Conservation (phyloP, 2,888 invertebrate species). For the Pantelozetes paolii region DNA sequence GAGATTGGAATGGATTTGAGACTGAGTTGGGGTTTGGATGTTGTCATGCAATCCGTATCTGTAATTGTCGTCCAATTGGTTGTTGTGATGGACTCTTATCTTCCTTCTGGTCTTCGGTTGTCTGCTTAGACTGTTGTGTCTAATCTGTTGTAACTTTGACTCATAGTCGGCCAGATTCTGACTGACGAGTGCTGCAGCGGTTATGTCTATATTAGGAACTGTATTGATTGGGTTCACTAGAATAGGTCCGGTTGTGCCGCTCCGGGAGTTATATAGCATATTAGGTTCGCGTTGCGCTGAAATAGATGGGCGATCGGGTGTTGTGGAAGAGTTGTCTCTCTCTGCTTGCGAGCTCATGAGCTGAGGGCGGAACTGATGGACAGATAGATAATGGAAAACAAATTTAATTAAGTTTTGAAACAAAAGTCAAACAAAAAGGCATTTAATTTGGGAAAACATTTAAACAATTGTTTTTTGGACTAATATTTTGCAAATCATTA, state of each 20-base stretch:
- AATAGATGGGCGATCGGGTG: conserved; percentile 42
- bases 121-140: conserved; percentile 22
- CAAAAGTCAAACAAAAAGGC: neutral
- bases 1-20: conserved; percentile 9
- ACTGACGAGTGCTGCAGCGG: conserved; percentile 10
- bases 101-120: conserved; percentile 4
- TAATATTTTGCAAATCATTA: neutral
- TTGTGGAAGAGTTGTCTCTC: conserved; percentile 21
- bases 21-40: neutral
- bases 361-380: conserved; percentile 27
- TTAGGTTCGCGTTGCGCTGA: conserved; percentile 38
- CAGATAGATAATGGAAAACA: neutral
- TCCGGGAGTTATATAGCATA: conserved; percentile 29
- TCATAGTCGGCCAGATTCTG: conserved; percentile 22
- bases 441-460: neutral
- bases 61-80: neutral
- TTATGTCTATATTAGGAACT: conserved; percentile 27
- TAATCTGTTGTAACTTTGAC: conserved; percentile 11
- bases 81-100: neutral
- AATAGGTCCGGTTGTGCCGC: conserved; percentile 27
- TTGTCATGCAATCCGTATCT: conserved; percentile 22
- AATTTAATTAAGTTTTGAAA: neutral
- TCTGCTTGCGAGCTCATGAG: conserved; percentile 28
- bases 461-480: neutral
- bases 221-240: conserved; percentile 28